Base-by-base conservation (phyloP, 1,140 invertebrate genomes). In the Panagrolaimus sp. region DNA sequence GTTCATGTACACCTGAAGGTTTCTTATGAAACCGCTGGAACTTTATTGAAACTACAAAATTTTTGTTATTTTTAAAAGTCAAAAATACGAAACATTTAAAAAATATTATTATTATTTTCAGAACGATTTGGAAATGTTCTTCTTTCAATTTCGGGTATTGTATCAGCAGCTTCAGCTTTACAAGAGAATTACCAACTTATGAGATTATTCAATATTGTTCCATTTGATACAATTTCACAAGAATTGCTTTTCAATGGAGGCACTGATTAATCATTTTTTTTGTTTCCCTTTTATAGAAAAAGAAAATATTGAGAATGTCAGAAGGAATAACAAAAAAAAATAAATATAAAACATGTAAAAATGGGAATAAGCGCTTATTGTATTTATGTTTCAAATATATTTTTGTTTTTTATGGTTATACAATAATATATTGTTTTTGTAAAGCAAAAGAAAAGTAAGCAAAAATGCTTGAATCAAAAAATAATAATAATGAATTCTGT, bases 71-170 rank as follows among this genome's bases (percentile, higher is more conserved):
- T 48, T 4, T 48, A n/a, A 14, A 48, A 48, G 9, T 48, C 20
- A 48, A 23, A 9, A n/a, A 48, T n/a, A 48, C 14, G 14, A 14
- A n/a, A n/a, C n/a, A n/a, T 48, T 25, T 57, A 20, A 1, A n/a
- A 51, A 1, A 16, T 11, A 16, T 57, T 8, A 57, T 48, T 48
- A n/a, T n/a, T 25, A 13, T n/a, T 51, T 71, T 64, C 38, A 71
- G 70, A 71, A 72, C 69, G 70, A 14, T 71, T 71, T 51, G 70
- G 70, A 27, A 71, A 71, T 68, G 47, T 71, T 43, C 23, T 71
- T 3, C 68, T 71, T 42, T 38, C 65, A 8, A 69, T 71, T 42
- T 72, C 69, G 4, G 70, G 70, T n/a, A 72, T 71, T 25, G 53
- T 63, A 8, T 31, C 51, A 9, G 70, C 70, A 20, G 69, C 70